Percentiles rank a stretch among this genome's conserved stretches.
Evolutionary conservation across 2,113 vertebrate species (phyloP).

Genomic region (Myotis davidii): DNA sequence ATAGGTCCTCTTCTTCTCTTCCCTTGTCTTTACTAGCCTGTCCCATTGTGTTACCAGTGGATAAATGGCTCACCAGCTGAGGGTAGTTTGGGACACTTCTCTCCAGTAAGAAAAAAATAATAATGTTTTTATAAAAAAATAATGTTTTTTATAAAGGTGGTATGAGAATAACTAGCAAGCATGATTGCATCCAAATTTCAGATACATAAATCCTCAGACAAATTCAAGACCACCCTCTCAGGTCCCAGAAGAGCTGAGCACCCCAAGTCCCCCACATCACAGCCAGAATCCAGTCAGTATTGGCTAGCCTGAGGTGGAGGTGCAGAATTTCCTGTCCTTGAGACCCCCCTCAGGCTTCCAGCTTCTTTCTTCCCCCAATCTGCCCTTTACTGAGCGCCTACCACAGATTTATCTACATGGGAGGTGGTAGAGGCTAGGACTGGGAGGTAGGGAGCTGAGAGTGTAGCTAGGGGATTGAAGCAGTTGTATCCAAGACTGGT

Average conservation of each 20-base stretch:
- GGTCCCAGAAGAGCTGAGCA: not conserved
- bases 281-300: conserved; percentile 1
- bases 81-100: not conserved
- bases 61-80: conserved; percentile 11
- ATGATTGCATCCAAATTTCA: not conserved
- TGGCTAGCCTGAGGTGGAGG: not conserved
- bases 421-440: not conserved
- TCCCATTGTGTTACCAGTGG: conserved; percentile 8
- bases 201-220: conserved; percentile 12
- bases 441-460: not conserved
- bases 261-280: not conserved
- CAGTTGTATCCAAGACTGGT: not conserved
- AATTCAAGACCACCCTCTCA: not conserved
- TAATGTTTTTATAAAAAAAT: not conserved
- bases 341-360: not conserved
- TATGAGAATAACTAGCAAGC: not conserved
- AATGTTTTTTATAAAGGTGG: not conserved
- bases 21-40: conserved; percentile 36
- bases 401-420: not conserved
- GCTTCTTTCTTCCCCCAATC: not conserved
- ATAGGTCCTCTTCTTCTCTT: conserved; percentile 22
- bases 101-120: conserved; percentile 31
- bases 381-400: not conserved
- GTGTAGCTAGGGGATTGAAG: not conserved
- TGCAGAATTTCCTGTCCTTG: not conserved